Evolutionary conservation across 2,113 vertebrate species (phyloP).

Genomic region (Gadus chalcogrammus): DNA sequence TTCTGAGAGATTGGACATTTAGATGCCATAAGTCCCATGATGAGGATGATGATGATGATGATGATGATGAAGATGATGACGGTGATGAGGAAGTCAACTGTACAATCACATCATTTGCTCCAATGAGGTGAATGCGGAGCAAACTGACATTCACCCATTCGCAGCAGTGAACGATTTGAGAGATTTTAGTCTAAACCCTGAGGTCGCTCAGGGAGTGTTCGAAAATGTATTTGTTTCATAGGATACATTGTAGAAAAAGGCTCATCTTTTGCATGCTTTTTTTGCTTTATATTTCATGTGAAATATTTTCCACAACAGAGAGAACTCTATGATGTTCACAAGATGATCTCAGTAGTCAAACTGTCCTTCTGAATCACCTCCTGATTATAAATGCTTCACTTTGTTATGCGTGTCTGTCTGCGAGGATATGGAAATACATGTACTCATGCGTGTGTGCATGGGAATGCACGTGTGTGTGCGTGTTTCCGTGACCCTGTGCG

Average conservation of each 20-base stretch:
- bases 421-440: too few relatives aligned
- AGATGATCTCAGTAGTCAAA: neutral
- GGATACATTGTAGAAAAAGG: neutral
- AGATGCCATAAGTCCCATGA: conserved; percentile 34
- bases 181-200: neutral
- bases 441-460: neutral
- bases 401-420: neutral
- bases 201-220: neutral
- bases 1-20: conserved; percentile 36
- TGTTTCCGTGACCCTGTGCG: too few relatives aligned
- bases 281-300: too few relatives aligned
- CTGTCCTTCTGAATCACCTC: neutral
- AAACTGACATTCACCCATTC: conserved; percentile 10
- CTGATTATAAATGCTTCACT: neutral
- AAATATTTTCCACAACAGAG: neutral
- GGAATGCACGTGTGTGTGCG: neutral
- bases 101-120: conserved; percentile 26
- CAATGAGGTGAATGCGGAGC: conserved; percentile 38
- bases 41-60: neutral
- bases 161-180: conserved; percentile 3
- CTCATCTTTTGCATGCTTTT: neutral
- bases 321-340: neutral
- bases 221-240: neutral
- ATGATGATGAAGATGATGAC: neutral
- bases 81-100: conserved; percentile 34